A percentile compares a stretch with the other conserved stretches of the same genome.
These are phyloP conservation scores for Mythimna ferrago DNA, from an alignment of 2,888 invertebrate genomes.

Conservation along the genomic window DNA sequence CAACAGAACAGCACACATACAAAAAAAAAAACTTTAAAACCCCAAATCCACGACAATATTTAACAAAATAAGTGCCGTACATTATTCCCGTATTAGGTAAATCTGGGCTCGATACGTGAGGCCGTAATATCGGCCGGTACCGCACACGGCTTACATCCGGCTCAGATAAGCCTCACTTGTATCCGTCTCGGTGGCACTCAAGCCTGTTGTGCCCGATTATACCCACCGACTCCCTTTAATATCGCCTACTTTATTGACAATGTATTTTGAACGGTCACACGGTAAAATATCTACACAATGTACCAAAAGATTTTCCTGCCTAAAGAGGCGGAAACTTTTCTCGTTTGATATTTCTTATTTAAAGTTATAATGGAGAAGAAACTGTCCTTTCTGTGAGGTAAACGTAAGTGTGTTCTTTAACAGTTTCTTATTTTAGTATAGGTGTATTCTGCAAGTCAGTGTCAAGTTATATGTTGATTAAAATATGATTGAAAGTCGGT, in stretches of 20 bases:
- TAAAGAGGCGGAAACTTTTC: slow-evolving; percentile 35
- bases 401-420: slow-evolving; percentile 8
- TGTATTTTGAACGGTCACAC: slow-evolving; percentile 55
- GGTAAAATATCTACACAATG: slow-evolving; percentile 46
- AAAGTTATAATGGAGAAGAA: slow-evolving; percentile 44
- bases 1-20: too few species aligned
- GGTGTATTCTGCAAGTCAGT: too few species aligned
- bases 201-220: slow-evolving; percentile 61
- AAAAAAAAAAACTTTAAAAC: too few species aligned
- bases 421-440: too few species aligned
- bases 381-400: slow-evolving; percentile 19
- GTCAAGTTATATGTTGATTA: too few species aligned
- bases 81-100: slow-evolving; percentile 61
- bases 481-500: too few species aligned
- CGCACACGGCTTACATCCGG: slow-evolving; percentile 72
- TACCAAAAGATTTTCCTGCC: not conserved
- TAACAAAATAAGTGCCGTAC: slow-evolving; percentile 36
- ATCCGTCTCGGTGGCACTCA: slow-evolving; percentile 69
- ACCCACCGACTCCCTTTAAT: slow-evolving; percentile 58
- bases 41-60: not conserved
- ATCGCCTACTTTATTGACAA: slow-evolving; percentile 55
- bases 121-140: slow-evolving; percentile 61
- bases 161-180: slow-evolving; percentile 75
- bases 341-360: slow-evolving; percentile 48
- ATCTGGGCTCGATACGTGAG: slow-evolving; percentile 61